Base-by-base conservation (phyloP, 1,140 invertebrate genomes). In the Zaprionus gabonicus region DNA sequence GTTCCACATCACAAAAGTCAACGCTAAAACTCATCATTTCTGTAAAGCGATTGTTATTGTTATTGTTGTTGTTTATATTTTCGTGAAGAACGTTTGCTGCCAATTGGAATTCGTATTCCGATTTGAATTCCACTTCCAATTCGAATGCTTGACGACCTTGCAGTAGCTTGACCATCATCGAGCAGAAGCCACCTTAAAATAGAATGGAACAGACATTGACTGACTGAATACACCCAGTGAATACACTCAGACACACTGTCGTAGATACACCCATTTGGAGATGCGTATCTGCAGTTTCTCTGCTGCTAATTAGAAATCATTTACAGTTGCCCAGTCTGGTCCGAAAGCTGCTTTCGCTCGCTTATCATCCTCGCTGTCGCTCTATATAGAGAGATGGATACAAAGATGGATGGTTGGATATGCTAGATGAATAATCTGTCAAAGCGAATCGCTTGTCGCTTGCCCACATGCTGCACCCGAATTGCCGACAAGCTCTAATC, bases 191-290 rank as follows among this genome's bases (percentile, higher is more conserved):
- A 17, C 17, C 44, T 49, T 53, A 67, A 72, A 72, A 41, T 68
- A 73, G 56, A 73, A 68, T 59, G 64, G 64, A 46, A 46, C 55
- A 73, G 31, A 67, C 70, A 66, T 12, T 41, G 17, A 53, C 10
- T 44, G 38, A 44, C n/a, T 17, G 41, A 31, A 31, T 31, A 31
- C 28, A 7, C n/a, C 9, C 31, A 10, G 6, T 17, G 41, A 46
- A 46, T 46, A 46, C 41, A 46, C 41, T 17, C n/a, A 17, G 6
- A 17, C 31, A 34, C 31, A 10, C 31, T 10, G 23, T 23, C 9
- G 9, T 34, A 17, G 9, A 25, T 13, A 64, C 31, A 41, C 23
- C 17, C 9, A 38, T 17, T 17, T 6, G 46, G 12, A 63, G 23
- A n/a, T 15, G 10, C 7, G 12, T 55, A 27, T 55, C 17, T 13